Evolutionary conservation across 2,888 invertebrate genomes (phyloP).

Genomic region (Cheilosia urbana): DNA sequence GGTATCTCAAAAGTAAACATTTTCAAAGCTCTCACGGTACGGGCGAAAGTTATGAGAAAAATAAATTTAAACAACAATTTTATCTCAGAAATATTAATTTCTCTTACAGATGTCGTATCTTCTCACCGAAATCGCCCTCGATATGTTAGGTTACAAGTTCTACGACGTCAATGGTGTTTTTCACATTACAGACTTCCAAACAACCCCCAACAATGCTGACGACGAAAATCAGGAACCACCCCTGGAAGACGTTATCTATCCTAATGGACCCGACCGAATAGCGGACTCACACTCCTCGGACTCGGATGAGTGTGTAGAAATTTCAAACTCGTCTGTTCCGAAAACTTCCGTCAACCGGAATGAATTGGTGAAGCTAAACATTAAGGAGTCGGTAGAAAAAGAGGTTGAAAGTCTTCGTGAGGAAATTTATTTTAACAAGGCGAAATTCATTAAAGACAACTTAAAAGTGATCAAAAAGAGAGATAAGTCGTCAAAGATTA

Average conservation of each 20-base stretch:
- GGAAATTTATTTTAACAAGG: conserved; percentile 75
- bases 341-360: conserved; percentile 39
- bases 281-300: conserved; percentile 28
- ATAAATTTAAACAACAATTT: background rate
- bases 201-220: conserved; percentile 25
- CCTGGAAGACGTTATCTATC: conserved; percentile 55
- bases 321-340: conserved; percentile 18
- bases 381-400: conserved; percentile 75
- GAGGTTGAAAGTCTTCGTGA: conserved; percentile 76
- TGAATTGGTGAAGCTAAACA: conserved; percentile 42
- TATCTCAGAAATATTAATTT: background rate
- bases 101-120: conserved; percentile 79
- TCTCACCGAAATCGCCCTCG: conserved; percentile 82
- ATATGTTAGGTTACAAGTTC: conserved; percentile 82
- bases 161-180: conserved; percentile 80
- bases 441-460: conserved; percentile 54
- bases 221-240: conserved; percentile 69
- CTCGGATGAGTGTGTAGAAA: conserved; percentile 56
- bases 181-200: conserved; percentile 80
- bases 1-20: too few species aligned
- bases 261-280: conserved; percentile 38
- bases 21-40: too few species aligned
- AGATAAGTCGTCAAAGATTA: conserved; percentile 44
- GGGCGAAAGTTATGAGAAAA: background rate
- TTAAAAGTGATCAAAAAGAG: conserved; percentile 36